Conservation (phyloP, 2,113 vertebrate genomes). For the Quiscalus mexicanus region DNA sequence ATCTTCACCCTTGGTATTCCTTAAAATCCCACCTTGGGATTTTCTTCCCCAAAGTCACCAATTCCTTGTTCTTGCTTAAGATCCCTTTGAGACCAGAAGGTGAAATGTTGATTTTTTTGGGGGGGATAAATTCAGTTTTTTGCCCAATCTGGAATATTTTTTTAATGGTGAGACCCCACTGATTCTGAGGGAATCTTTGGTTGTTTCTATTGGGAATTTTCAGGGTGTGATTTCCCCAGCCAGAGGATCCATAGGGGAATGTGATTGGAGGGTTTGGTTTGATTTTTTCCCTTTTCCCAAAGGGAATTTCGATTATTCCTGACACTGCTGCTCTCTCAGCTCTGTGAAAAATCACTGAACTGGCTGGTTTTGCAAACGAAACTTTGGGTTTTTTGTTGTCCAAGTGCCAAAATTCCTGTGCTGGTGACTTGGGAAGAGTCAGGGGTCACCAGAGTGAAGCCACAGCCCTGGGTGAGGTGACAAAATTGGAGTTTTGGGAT, state of each 20-base stretch:
- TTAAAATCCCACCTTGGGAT: not conserved
- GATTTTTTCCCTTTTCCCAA: not conserved
- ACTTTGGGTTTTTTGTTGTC: not conserved
- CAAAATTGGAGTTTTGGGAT: not conserved
- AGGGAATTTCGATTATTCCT: not conserved
- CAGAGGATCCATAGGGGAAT: rapidly evolving
- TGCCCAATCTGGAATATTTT: not conserved
- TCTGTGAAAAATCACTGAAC: not conserved
- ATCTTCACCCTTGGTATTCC: not conserved
- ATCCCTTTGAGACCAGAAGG: not conserved
- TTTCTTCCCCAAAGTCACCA: not conserved
- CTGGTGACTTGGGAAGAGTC: not conserved
- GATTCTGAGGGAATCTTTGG: not conserved
- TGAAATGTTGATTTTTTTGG: not conserved
- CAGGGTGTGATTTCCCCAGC: not conserved
- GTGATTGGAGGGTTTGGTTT: rapidly evolving
- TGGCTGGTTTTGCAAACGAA: not conserved
- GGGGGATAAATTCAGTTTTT: not conserved
- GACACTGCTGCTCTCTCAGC: not conserved
- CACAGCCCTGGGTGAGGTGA: not conserved
- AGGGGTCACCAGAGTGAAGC: not conserved
- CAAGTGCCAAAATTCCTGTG: not conserved
- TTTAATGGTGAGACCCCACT: not conserved
- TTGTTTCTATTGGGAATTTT: not conserved
- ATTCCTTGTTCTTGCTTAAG: not conserved